These are phyloP conservation scores for Danaus melanippus DNA, from an alignment of 1,140 invertebrate species.

Conservation along the genomic window DNA sequence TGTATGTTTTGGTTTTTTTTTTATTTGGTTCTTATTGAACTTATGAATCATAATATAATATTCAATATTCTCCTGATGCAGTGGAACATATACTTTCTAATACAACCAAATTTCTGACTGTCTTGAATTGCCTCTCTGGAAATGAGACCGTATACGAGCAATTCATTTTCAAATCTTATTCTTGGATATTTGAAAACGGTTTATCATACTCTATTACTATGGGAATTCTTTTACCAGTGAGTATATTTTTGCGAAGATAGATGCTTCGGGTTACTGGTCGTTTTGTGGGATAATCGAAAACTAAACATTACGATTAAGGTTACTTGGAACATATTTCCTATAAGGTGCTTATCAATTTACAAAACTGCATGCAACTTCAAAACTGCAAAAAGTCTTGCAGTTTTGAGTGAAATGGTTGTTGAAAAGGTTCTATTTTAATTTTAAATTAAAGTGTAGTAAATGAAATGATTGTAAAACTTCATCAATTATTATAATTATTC, in stretches of 20 bases:
- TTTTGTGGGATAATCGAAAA: too few species aligned
- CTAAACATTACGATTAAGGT: too few species aligned
- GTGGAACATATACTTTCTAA: conserved; percentile 36
- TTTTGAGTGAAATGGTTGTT: too few species aligned
- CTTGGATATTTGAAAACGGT: conserved; percentile 28
- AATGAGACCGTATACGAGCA: conserved; percentile 18
- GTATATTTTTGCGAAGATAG: too few species aligned
- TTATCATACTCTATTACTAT: conserved; percentile 15
- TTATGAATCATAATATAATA: conserved; percentile 3
- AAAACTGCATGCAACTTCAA: too few species aligned
- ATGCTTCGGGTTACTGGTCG: too few species aligned
- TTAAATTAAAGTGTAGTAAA: too few species aligned
- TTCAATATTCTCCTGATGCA: conserved; percentile 19
- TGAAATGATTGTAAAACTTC: too few species aligned
- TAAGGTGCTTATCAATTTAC: too few species aligned
- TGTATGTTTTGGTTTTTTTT: conserved; percentile 5
- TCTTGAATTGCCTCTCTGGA: conserved; percentile 25
- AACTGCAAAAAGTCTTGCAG: too few species aligned
- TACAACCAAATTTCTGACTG: conserved; percentile 17
- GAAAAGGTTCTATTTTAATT: too few species aligned
- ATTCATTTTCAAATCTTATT: conserved; percentile 22
- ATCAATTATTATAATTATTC: conserved; percentile 22
- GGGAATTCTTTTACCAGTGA: conserved; percentile 29
- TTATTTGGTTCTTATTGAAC: conserved; percentile 4
- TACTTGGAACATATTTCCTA: too few species aligned